These are phyloP conservation scores for Eupelmus urozonus DNA, from an alignment of 2,888 invertebrate species.

Conservation along the genomic window DNA sequence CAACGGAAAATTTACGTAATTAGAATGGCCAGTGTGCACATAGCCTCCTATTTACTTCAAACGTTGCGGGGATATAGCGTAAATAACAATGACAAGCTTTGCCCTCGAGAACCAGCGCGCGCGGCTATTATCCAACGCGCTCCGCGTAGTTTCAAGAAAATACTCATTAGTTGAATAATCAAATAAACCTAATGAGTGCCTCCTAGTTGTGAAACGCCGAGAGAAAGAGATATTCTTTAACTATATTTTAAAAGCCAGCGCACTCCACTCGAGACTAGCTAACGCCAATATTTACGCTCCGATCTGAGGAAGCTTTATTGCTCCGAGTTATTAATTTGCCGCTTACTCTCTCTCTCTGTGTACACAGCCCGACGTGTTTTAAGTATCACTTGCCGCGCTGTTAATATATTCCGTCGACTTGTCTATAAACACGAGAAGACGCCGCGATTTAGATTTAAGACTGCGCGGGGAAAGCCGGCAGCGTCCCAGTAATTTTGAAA, in stretches of 20 bases:
- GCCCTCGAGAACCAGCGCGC: background rate
- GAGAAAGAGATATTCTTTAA: too few relatives aligned
- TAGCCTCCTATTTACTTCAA: constrained; percentile 23
- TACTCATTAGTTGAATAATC: constrained; percentile 22
- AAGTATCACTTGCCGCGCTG: background rate
- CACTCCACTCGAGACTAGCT: too few relatives aligned
- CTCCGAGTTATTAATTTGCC: background rate
- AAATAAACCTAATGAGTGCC: constrained; percentile 1
- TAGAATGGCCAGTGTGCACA: constrained; percentile 23
- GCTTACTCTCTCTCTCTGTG: background rate
- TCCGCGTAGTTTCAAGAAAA: constrained; percentile 10
- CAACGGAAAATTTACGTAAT: constrained; percentile 37
- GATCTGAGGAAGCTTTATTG: background rate
- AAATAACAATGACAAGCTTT: constrained; percentile 34
- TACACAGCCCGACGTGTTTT: too few relatives aligned
- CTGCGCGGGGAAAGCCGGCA: too few relatives aligned
- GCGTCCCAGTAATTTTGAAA: too few relatives aligned
- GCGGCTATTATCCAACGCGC: background rate
- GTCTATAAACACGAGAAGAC: too few relatives aligned
- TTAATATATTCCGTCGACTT: too few relatives aligned
- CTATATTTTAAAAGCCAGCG: too few relatives aligned
- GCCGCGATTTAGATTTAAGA: too few relatives aligned
- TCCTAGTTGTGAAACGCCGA: too few relatives aligned
- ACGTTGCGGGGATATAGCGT: background rate
- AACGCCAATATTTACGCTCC: too few relatives aligned